These are phyloP conservation scores for Electrophaes corylata DNA, from an alignment of 2,888 invertebrate genomes.

Conservation along the genomic window DNA sequence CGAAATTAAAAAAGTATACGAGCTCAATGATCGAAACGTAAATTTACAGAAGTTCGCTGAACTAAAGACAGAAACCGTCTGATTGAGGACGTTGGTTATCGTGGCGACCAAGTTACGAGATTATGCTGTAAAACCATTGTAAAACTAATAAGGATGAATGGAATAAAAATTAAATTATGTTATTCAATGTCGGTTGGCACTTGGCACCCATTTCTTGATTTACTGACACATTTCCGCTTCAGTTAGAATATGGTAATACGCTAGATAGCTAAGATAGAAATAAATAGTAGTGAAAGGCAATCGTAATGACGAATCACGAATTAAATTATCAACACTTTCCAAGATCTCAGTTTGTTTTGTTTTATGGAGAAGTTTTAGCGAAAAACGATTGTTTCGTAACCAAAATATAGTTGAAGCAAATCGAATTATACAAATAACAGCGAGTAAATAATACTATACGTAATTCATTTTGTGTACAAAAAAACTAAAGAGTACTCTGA, in stretches of 20 bases:
- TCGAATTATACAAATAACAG: not conserved
- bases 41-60: too few species aligned
- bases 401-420: not conserved
- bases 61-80: too few species aligned
- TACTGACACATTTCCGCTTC: not conserved
- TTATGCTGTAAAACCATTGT: too few species aligned
- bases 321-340: constrained; percentile 70
- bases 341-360: constrained; percentile 46
- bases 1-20: too few species aligned
- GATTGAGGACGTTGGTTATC: too few species aligned
- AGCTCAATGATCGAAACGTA: too few species aligned
- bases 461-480: constrained; percentile 4
- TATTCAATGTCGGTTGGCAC: too few species aligned
- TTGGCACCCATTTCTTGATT: too few species aligned
- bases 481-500: not conserved
- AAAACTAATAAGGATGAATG: too few species aligned
- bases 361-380: constrained; percentile 35
- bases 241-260: constrained; percentile 38
- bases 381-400: constrained; percentile 16
- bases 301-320: constrained; percentile 47
- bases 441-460: not conserved
- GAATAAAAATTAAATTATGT: too few species aligned
- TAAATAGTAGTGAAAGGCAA: constrained; percentile 66
- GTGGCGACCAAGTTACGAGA: too few species aligned
- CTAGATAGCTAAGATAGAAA: constrained; percentile 54